These are phyloP conservation scores for Sardina pilchardus DNA, from an alignment of 2,113 vertebrate species.

Conservation along the genomic window DNA sequence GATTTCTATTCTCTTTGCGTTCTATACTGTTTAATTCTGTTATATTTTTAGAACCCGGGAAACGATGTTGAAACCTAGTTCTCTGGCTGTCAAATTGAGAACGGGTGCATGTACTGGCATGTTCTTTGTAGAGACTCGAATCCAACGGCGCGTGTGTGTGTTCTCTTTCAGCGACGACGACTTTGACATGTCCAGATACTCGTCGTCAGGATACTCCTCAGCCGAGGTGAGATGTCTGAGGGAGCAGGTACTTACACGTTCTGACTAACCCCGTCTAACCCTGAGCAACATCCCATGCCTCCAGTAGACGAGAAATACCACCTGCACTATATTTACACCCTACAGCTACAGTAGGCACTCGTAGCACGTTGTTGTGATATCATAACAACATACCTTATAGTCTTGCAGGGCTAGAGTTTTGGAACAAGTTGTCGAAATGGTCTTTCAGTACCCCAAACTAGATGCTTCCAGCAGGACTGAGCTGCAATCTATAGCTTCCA, in stretches of 20 bases:
- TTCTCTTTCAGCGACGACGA: conserved; percentile 88
- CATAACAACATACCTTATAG: neutral
- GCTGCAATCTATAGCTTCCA: neutral
- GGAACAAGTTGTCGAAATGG: too few relatives aligned
- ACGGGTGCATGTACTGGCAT: neutral
- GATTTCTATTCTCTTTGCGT: too few relatives aligned
- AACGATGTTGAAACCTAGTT: neutral
- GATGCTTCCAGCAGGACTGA: neutral
- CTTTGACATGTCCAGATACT: conserved; percentile 99
- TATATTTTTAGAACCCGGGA: neutral
- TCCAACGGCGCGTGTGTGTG: neutral
- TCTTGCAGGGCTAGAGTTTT: neutral
- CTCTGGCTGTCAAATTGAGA: neutral
- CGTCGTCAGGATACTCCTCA: conserved; percentile 98
- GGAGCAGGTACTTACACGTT: conserved; percentile 72
- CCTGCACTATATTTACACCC: neutral
- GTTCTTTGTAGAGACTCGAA: neutral
- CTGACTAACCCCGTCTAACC: conserved; percentile 45
- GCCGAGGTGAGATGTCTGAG: conserved; percentile 95
- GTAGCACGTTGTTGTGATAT: neutral
- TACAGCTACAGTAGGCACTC: neutral
- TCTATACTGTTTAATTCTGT: too few relatives aligned
- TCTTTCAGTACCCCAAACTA: neutral
- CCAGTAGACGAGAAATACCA: conserved; percentile 22
- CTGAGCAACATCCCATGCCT: conserved; percentile 45